These are phyloP conservation scores for Brachionus rubens DNA, from an alignment of 1,140 invertebrate species.

Conservation along the genomic window DNA sequence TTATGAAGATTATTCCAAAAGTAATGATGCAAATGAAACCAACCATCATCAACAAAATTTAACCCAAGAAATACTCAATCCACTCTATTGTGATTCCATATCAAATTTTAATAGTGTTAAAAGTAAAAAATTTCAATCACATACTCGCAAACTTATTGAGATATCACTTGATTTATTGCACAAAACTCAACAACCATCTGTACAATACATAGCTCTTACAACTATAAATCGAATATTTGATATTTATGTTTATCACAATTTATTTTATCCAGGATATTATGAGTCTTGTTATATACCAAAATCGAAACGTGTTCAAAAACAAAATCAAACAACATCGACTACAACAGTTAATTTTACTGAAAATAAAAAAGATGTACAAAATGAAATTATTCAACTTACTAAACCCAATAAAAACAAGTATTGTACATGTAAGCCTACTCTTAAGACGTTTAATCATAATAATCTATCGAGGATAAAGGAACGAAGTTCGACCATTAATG, in stretches of 20 bases:
- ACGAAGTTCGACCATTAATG: conserved; percentile 13
- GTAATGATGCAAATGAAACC: background rate
- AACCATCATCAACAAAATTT: background rate
- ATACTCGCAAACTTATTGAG: conserved; percentile 23
- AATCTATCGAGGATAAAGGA: conserved; percentile 10
- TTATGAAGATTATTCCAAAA: background rate
- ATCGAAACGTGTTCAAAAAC: conserved; percentile 21
- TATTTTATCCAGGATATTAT: conserved; percentile 41
- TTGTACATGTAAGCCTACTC: background rate
- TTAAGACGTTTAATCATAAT: background rate
- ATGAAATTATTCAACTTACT: background rate
- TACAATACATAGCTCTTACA: conserved; percentile 34
- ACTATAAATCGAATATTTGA: conserved; percentile 41
- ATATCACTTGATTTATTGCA: conserved; percentile 37
- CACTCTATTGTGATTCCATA: background rate
- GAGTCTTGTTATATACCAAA: conserved; percentile 37
- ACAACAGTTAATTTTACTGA: background rate
- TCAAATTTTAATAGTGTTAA: background rate
- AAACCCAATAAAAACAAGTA: background rate
- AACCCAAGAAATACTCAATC: background rate
- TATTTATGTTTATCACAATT: conserved; percentile 41
- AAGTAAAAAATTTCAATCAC: conserved; percentile 32
- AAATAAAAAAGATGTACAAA: background rate
- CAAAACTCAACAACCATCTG: background rate
- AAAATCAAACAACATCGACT: background rate